Conservation (phyloP, 2,797 vertebrate species). For the Parauchenoglanis ngamensis region DNA sequence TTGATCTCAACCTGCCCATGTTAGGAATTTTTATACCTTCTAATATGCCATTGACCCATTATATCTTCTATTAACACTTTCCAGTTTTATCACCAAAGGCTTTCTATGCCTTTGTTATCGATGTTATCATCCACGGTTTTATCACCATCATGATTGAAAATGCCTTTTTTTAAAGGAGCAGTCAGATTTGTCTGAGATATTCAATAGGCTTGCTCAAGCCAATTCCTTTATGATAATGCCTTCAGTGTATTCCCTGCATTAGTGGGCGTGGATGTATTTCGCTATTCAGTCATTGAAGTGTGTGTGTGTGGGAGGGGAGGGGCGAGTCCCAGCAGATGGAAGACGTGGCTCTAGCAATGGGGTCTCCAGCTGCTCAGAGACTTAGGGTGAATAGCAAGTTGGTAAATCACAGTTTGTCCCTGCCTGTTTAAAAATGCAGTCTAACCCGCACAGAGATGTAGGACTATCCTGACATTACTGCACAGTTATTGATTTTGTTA, state of each 20-base stretch:
- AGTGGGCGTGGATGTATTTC: conserved; percentile 45
- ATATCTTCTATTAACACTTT: not conserved
- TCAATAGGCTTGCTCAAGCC: not conserved
- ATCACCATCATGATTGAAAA: too few relatives aligned
- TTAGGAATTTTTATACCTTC: not conserved
- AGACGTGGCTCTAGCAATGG: conserved; percentile 36
- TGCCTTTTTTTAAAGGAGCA: not conserved
- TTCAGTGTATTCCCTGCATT: conserved; percentile 23
- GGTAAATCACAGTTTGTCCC: conserved; percentile 23
- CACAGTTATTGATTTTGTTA: not conserved
- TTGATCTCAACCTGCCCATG: too few relatives aligned
- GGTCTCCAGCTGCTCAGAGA: conserved; percentile 48
- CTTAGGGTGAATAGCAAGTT: conserved; percentile 33
- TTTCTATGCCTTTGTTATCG: too few relatives aligned
- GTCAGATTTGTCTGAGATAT: not conserved
- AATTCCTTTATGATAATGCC: conserved; percentile 26
- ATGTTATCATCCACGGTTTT: too few relatives aligned
- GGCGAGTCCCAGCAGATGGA: conserved; percentile 58
- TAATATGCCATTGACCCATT: conserved; percentile 1
- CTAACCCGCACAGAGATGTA: not conserved
- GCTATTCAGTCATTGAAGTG: conserved; percentile 60
- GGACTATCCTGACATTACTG: not conserved
- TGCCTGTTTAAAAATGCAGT: not conserved
- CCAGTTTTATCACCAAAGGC: not conserved
- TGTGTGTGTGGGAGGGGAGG: conserved; percentile 67